Percentiles rank a stretch among this genome's conserved stretches.
These are phyloP conservation scores for Lacanobia wlatinum DNA, from an alignment of 2,888 invertebrate species.

Conservation along the genomic window DNA sequence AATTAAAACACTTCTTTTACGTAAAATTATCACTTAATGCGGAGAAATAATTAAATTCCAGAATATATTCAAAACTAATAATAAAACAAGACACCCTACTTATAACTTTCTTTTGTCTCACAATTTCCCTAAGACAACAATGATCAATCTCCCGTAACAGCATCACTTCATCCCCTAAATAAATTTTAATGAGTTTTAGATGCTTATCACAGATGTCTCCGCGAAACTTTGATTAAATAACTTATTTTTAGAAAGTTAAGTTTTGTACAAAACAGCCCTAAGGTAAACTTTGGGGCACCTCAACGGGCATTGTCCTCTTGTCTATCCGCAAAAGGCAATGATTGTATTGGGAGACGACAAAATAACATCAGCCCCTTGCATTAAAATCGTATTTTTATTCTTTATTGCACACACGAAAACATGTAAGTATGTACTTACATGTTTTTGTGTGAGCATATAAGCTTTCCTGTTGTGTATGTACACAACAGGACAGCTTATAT, in stretches of 20 bases:
- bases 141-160: slow-evolving; percentile 16
- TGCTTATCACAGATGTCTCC: slow-evolving; percentile 64
- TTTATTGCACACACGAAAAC: no score
- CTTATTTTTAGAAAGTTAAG: slow-evolving; percentile 67
- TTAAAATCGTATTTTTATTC: no score
- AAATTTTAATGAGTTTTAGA: slow-evolving; percentile 74
- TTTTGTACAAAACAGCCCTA: neutral
- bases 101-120: slow-evolving; percentile 10
- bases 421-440: no score
- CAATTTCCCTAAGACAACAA: neutral
- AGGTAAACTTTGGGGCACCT: slow-evolving; percentile 10
- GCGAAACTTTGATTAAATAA: slow-evolving; percentile 77
- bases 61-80: neutral
- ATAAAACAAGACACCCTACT: no score
- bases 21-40: no score
- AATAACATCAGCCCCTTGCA: no score
- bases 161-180: slow-evolving; percentile 20
- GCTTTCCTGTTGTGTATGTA: no score
- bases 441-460: no score
- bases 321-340: neutral
- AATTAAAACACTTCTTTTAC: no score
- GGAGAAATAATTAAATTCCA: no score
- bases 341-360: neutral
- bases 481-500: no score
- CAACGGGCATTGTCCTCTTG: neutral